Base-by-base conservation (phyloP, 2,113 vertebrate genomes). In the Irena cyanogastra region DNA sequence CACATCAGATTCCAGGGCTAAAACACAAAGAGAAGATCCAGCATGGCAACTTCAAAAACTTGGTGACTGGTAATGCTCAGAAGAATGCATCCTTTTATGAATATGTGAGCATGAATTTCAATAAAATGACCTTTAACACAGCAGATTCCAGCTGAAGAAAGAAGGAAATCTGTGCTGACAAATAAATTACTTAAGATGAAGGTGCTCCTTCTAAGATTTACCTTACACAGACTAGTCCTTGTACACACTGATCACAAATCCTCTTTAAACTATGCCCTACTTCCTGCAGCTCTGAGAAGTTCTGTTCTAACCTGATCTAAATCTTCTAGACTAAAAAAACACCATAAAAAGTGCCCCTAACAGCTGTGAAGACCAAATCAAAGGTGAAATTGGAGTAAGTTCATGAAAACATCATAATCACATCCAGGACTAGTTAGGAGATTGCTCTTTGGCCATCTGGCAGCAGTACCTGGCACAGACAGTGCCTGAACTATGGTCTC, bases 121-220 rank as follows among this genome's bases (percentile, higher is more conserved):
- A 90, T 80, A 92, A 64, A 86, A 56, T 83, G 68, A 96, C 92
- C 88, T 95, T 94, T 93, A 89, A 50, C 88, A 91, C n/a, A 71
- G 80, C 64, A 93, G 80, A 45, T 59, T 80, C 39, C 69, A 79
- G 59, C 47, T 60, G 47, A 77, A 77, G 14, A 18, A 91, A 85
- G 74, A 42, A 89, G 37, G 64, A 94, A 92, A 88, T 86, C 90
- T 90, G 92, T 60, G 59, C 71, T 60, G 93, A 91, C 79, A 96
- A 54, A 91, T 68, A 88, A 93, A 93, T 97, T 95, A 94, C 42
- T 90, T 23, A 71, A 88, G 85, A 90, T 78, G 59, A 93, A 96
- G 85, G 64, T 75, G 71, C n/a, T 88, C 28, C 49, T 89, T 89
- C 60, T 53, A 52, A 92, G 76, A 83, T 47, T 90, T 81, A 75